phyloP scores from a whole-genome alignment of 2,888 invertebrate species.

The Onchidella celtica region DNA sequence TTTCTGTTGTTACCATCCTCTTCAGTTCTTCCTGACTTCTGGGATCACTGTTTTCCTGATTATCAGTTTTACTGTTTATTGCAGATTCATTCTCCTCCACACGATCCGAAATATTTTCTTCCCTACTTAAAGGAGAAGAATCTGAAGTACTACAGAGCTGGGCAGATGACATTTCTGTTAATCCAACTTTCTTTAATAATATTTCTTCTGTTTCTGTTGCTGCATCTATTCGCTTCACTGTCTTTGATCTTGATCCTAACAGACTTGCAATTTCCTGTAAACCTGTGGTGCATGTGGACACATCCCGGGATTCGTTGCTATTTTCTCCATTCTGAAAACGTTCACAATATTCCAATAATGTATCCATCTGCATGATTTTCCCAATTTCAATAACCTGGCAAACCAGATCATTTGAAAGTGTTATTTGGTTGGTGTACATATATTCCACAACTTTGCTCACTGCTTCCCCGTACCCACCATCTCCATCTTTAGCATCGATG shows the following conservation, averaged over 20 bases:
- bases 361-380: slow-evolving; percentile 75
- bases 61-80: slow-evolving; percentile 16
- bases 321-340: slow-evolving; percentile 53
- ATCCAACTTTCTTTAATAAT: slow-evolving; percentile 48
- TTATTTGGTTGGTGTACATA: slow-evolving; percentile 75
- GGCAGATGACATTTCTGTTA: not conserved
- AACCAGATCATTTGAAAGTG: slow-evolving; percentile 60
- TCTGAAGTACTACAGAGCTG: not conserved
- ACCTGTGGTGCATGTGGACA: slow-evolving; percentile 26
- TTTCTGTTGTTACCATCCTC: not conserved
- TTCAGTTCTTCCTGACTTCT: not conserved
- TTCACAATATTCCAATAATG: slow-evolving; percentile 62
- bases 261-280: slow-evolving; percentile 42
- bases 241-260: slow-evolving; percentile 40
- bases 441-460: slow-evolving; percentile 75
- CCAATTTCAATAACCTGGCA: slow-evolving; percentile 74
- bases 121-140: not conserved
- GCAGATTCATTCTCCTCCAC: not conserved
- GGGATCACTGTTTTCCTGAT: not conserved
- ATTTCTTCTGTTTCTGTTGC: slow-evolving; percentile 50
- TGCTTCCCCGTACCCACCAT: slow-evolving; percentile 70
- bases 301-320: slow-evolving; percentile 35
- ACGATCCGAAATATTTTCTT: not conserved
- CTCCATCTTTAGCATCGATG: slow-evolving; percentile 70
- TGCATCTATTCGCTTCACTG: slow-evolving; percentile 45